These are phyloP conservation scores for Brachylomia viminalis DNA, from an alignment of 2,888 invertebrate species.

Conservation along the genomic window DNA sequence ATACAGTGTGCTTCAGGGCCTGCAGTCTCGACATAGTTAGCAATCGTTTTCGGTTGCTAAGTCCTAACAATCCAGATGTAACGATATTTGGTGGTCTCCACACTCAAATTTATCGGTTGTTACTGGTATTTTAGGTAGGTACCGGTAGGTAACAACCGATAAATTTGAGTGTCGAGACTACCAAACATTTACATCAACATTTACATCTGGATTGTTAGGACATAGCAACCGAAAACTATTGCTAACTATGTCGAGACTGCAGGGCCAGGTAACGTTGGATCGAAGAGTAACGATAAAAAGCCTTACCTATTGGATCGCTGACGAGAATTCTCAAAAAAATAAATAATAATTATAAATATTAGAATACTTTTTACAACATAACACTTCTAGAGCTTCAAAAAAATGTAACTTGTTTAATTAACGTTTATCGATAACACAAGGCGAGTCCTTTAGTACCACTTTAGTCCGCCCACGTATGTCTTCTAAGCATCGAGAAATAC, in stretches of 20 bases:
- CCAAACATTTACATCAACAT: too few relatives aligned
- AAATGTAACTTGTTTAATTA: background rate
- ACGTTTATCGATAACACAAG: background rate
- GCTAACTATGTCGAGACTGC: too few relatives aligned
- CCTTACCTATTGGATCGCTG: background rate
- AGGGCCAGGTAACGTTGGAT: background rate
- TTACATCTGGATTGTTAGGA: too few relatives aligned
- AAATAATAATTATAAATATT: background rate
- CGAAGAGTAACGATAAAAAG: background rate
- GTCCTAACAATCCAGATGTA: too few relatives aligned
- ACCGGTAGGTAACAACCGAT: too few relatives aligned
- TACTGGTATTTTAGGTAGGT: too few relatives aligned
- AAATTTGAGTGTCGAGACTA: too few relatives aligned
- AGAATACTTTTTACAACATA: background rate
- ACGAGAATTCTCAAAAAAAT: background rate
- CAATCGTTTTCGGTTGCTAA: too few relatives aligned
- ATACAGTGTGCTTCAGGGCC: background rate
- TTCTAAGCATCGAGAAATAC: background rate
- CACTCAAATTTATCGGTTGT: too few relatives aligned
- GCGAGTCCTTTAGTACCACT: background rate
- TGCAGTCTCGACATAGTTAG: too few relatives aligned
- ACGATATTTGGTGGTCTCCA: too few relatives aligned
- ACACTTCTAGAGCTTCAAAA: background rate
- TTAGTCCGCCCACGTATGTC: background rate
- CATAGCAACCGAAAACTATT: too few relatives aligned